Conservation (phyloP, 1,140 invertebrate genomes). For the Spodoptera litura region DNA sequence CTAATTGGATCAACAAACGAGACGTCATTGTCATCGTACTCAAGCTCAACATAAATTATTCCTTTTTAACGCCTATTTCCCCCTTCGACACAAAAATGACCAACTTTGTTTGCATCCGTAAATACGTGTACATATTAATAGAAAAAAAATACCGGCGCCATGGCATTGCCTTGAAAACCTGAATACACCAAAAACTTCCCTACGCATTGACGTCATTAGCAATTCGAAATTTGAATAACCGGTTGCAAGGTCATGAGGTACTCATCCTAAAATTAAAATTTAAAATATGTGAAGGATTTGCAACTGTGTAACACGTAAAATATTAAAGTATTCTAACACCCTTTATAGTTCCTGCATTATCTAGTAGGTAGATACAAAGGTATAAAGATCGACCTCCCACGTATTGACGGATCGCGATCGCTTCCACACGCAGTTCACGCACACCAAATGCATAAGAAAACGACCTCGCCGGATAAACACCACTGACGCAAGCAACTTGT, state of each 20-base stretch:
- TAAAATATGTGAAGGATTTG: too few species aligned
- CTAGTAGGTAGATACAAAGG: background rate
- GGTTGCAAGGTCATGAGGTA: background rate
- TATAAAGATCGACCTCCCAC: slow-evolving; percentile 28
- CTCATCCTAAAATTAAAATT: background rate
- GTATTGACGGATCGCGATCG: slow-evolving; percentile 30
- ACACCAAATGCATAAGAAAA: slow-evolving; percentile 36
- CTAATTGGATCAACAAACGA: too few species aligned
- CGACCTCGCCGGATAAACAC: slow-evolving; percentile 41
- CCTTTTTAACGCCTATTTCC: too few species aligned
- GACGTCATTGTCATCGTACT: too few species aligned
- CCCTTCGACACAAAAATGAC: too few species aligned
- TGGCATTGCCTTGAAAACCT: slow-evolving; percentile 4
- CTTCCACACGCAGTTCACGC: slow-evolving; percentile 38
- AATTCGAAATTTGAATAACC: slow-evolving; percentile 28
- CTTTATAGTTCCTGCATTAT: too few species aligned
- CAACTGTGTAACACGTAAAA: too few species aligned
- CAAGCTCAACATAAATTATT: too few species aligned
- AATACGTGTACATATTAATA: too few species aligned
- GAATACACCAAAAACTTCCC: slow-evolving; percentile 18
- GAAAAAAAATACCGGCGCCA: background rate
- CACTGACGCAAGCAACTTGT: slow-evolving; percentile 48
- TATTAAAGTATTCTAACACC: too few species aligned
- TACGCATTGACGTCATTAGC: slow-evolving; percentile 13
- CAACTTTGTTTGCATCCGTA: too few species aligned